Evolutionary conservation across 2,797 vertebrate species (phyloP).

Genomic region (Nannoperca obscura): DNA sequence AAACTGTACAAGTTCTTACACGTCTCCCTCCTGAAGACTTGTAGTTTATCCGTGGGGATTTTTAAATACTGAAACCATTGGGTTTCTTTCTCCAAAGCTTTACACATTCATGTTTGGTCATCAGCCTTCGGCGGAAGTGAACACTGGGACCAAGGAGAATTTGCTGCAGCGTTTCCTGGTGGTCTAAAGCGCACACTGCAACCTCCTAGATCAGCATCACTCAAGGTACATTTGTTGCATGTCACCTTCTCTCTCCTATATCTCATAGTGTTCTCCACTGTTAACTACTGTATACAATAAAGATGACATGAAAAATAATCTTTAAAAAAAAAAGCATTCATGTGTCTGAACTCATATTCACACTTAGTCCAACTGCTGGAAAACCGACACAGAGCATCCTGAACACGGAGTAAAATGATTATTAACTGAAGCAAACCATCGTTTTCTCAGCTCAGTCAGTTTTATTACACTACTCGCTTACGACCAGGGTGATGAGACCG

Average conservation of each 20-base stretch:
- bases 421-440: constrained; percentile 27
- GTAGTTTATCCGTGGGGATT: constrained; percentile 28
- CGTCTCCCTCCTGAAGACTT: constrained; percentile 41
- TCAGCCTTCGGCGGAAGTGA: constrained; percentile 63
- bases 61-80: constrained; percentile 39
- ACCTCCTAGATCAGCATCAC: neutral
- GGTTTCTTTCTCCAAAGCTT: constrained; percentile 65
- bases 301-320: constrained; percentile 34
- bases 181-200: constrained; percentile 12
- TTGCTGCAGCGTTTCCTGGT: constrained; percentile 15
- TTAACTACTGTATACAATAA: constrained; percentile 38
- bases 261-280: neutral
- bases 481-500: constrained; percentile 30
- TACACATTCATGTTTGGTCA: constrained; percentile 77
- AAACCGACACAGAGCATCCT: constrained; percentile 29
- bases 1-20: constrained; percentile 74
- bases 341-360: constrained; percentile 49
- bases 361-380: constrained; percentile 49
- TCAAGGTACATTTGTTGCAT: constrained; percentile 13
- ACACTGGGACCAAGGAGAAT: constrained; percentile 11
- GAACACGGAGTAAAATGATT: constrained; percentile 42
- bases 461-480: constrained; percentile 67
- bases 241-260: neutral
- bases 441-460: constrained; percentile 56
- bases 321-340: constrained; percentile 41